Percentiles rank a stretch among this genome's conserved stretches.
These are phyloP conservation scores for Orgyia antiqua DNA, from an alignment of 2,888 invertebrate species.

Conservation along the genomic window DNA sequence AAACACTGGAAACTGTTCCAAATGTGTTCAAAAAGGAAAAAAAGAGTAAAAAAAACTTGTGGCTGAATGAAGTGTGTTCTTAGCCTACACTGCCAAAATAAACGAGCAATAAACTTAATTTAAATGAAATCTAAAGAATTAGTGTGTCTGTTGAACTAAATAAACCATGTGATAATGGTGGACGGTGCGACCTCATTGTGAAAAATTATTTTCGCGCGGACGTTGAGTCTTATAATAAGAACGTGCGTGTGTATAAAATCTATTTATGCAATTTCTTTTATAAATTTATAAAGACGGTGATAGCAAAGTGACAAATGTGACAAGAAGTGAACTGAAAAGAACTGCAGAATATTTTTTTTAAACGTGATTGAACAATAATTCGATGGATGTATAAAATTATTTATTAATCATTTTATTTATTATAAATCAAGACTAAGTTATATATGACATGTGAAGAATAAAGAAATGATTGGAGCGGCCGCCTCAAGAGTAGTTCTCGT, in stretches of 20 bases:
- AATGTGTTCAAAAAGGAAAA: not conserved
- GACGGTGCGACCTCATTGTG: constrained; percentile 17
- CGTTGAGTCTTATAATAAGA: constrained; percentile 52
- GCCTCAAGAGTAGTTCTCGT: constrained; percentile 21
- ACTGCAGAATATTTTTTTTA: constrained; percentile 49
- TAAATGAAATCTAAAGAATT: not conserved
- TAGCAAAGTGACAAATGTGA: constrained; percentile 58
- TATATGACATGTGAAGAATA: constrained; percentile 28
- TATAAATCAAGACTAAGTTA: constrained; percentile 33
- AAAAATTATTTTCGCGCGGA: constrained; percentile 21
- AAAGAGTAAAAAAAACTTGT: not conserved
- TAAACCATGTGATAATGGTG: constrained; percentile 19
- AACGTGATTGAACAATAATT: constrained; percentile 54
- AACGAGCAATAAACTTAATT: constrained; percentile 34
- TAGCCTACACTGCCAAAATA: constrained; percentile 32
- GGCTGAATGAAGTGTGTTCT: not conserved
- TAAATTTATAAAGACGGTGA: constrained; percentile 39
- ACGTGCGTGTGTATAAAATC: constrained; percentile 37
- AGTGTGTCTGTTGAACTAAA: constrained; percentile 18
- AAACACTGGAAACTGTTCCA: not conserved
- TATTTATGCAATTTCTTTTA: constrained; percentile 46
- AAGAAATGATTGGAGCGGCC: constrained; percentile 37
- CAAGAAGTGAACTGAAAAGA: constrained; percentile 22
- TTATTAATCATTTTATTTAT: constrained; percentile 56
- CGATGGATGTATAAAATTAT: constrained; percentile 41